Base-by-base conservation (phyloP, 2,113 vertebrate genomes). In the Jacana jacana region DNA sequence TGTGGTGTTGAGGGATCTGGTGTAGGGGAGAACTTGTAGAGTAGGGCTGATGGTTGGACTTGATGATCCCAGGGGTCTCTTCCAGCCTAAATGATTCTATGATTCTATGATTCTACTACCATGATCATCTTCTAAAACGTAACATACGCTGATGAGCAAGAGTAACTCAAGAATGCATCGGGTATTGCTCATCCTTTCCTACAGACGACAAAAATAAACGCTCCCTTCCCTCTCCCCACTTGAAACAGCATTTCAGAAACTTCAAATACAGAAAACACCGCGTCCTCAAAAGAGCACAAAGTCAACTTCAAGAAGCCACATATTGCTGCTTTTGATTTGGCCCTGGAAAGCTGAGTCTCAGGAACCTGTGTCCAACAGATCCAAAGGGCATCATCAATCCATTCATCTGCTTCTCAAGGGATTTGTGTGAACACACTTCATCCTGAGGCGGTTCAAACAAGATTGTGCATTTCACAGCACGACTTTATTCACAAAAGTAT, bases 201-300 rank as follows among this genome's bases (percentile, higher is more conserved):
- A 42, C 10, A 48, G 40, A 46, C 33, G 40, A 28, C 49, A 73
- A 0, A 1, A 25, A 58, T 3, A 57, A 31, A 33, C 2, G 17
- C 19, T 69, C 44, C n/a, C n/a, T 40, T 76, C 27, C 31, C 27
- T 33, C 48, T 66, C 27, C 10, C 23, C 39, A 54, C 22, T 42
- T 31, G 80, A 87, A 58, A 4, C 54, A 73, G 44, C 44, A 60
- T 24, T 64, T 63, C 52, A 80, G 39, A 64, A 54, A 27, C 28
- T 68, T 58, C 54, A 76, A 28, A 27, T 3, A 10, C 1, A 0
- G 7, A 64, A 10, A 15, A n/a, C n/a, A n/a, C n/a, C n/a, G n/a
- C n/a, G n/a, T 48, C 77, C 55, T 66, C 44, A 61, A 65, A 81
- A 0, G 6, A 6, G 49, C 49, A 75, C 13, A 44, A 35, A 91